Percentiles rank a stretch among this genome's conserved stretches.
Evolutionary conservation across 2,797 vertebrate species (phyloP).

Genomic region (Amphiprion clarkii): DNA sequence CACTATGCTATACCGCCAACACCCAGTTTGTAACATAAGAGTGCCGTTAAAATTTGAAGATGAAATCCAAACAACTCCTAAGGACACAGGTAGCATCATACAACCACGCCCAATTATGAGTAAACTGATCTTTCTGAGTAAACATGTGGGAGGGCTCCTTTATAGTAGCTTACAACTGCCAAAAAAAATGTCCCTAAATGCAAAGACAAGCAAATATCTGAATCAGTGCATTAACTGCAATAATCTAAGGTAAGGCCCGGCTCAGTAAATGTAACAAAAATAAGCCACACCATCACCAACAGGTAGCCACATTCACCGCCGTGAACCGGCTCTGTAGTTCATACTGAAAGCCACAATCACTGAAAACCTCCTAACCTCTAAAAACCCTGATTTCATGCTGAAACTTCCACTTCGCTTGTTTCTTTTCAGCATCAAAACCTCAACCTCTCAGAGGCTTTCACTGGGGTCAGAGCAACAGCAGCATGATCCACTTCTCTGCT

Average conservation of each 20-base stretch:
- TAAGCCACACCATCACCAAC: background rate
- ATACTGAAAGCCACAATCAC: conserved; percentile 11
- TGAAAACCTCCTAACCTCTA: conserved; percentile 11
- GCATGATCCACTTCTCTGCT: background rate
- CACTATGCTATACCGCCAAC: background rate
- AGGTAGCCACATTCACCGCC: conserved; percentile 6
- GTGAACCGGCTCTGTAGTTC: background rate
- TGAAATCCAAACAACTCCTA: background rate
- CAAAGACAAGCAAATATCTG: background rate
- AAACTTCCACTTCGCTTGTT: background rate
- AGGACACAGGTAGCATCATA: background rate
- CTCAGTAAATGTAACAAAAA: conserved; percentile 7
- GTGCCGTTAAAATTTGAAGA: background rate
- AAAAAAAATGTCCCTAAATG: background rate
- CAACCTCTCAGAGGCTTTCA: background rate
- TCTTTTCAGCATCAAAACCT: background rate
- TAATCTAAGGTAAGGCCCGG: background rate
- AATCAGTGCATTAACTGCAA: background rate
- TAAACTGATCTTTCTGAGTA: background rate
- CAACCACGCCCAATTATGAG: background rate
- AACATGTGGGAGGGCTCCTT: background rate
- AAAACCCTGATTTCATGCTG: background rate
- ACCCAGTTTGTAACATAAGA: background rate
- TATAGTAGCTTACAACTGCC: background rate
- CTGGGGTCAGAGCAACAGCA: conserved; percentile 1